These are phyloP conservation scores for Yoshiicerus persimilis DNA, from an alignment of 1,140 invertebrate species.

Conservation along the genomic window DNA sequence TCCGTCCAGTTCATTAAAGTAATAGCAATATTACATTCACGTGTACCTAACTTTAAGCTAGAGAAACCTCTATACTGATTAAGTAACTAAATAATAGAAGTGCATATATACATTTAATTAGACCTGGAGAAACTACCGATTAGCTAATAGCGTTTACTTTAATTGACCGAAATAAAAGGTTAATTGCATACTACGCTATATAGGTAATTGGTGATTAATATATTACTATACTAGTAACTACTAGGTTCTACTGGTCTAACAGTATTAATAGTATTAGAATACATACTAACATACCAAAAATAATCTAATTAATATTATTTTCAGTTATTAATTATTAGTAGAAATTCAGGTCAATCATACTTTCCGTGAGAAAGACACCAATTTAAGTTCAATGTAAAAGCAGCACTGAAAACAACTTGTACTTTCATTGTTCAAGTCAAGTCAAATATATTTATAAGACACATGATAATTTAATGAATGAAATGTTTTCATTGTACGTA, in stretches of 20 bases:
- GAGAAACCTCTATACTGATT: too few species aligned
- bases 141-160: too few species aligned
- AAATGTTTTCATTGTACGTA: neutral
- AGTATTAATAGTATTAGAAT: neutral
- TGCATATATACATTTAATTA: too few species aligned
- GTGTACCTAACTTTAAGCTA: too few species aligned
- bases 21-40: too few species aligned
- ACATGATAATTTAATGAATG: neutral
- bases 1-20: neutral
- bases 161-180: too few species aligned
- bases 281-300: neutral
- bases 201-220: too few species aligned
- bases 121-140: too few species aligned
- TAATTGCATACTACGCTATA: too few species aligned
- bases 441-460: neutral
- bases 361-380: neutral
- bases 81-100: too few species aligned
- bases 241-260: neutral
- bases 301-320: neutral
- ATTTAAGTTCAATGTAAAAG: neutral
- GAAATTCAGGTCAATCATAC: neutral
- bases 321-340: neutral
- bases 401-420: neutral
- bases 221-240: neutral
- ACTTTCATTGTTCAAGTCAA: neutral